Evolutionary conservation across 1,140 invertebrate genomes (phyloP).

Genomic region (Rhopalosiphum maidis): DNA sequence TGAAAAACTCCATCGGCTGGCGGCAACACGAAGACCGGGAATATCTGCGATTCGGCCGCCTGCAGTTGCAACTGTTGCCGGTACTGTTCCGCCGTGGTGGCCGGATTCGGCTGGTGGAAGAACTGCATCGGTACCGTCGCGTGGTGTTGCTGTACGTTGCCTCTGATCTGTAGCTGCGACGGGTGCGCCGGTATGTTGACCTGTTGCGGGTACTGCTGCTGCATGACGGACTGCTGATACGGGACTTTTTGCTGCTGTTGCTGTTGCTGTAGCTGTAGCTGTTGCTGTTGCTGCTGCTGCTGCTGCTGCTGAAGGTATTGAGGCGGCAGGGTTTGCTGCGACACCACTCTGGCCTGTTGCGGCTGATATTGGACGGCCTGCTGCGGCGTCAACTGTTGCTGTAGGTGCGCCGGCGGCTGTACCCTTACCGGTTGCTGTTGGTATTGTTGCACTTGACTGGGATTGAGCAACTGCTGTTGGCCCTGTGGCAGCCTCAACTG

Average conservation of each 20-base stretch:
- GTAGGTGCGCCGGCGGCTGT: background rate
- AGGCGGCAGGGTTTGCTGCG: background rate
- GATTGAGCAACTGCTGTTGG: background rate
- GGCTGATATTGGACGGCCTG: constrained; percentile 22
- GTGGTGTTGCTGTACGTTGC: constrained; percentile 20
- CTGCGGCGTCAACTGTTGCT: background rate
- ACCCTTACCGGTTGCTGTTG: constrained; percentile 45
- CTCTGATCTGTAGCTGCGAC: background rate
- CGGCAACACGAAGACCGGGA: constrained; percentile 11
- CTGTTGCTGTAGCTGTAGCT: background rate
- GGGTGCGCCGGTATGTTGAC: constrained; percentile 35
- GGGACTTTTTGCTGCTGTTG: constrained; percentile 18
- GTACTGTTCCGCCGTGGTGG: constrained; percentile 43
- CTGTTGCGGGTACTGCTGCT: constrained; percentile 30
- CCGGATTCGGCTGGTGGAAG: constrained; percentile 48
- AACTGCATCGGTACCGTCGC: constrained; percentile 10
- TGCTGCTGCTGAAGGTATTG: constrained; percentile 7
- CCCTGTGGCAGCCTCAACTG: constrained; percentile 15
- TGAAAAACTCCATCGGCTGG: background rate
- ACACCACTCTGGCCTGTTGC: background rate
- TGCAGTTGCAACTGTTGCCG: constrained; percentile 44
- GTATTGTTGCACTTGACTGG: constrained; percentile 42
- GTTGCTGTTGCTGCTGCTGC: background rate
- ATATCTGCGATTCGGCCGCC: constrained; percentile 36
- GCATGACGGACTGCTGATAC: constrained; percentile 12